These are phyloP conservation scores for Brachypteracias leptosomus DNA, from an alignment of 2,113 vertebrate species.

Conservation along the genomic window DNA sequence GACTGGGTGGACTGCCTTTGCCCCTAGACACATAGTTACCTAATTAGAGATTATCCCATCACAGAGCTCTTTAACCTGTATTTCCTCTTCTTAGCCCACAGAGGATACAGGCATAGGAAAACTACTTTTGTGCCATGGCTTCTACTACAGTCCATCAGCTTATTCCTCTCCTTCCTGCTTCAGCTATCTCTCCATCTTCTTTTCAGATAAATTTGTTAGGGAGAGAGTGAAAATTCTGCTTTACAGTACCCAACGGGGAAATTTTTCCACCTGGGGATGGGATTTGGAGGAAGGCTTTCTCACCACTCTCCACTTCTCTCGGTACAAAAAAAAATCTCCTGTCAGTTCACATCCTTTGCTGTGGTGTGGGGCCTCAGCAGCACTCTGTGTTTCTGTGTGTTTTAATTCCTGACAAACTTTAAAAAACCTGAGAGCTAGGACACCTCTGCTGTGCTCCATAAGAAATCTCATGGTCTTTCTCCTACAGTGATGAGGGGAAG, in stretches of 20 bases:
- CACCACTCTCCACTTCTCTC: background rate
- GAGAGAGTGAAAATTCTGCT: background rate
- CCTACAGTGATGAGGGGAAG: background rate
- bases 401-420: background rate
- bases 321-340: background rate
- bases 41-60: background rate
- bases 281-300: background rate
- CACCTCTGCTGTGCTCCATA: background rate
- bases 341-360: background rate
- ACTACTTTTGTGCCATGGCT: background rate
- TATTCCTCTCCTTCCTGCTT: background rate
- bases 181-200: background rate
- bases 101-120: background rate
- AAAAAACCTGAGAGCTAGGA: background rate
- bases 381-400: background rate
- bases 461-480: background rate
- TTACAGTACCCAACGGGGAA: background rate
- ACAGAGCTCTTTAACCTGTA: background rate
- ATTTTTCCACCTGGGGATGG: background rate
- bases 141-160: background rate
- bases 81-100: background rate
- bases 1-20: background rate
- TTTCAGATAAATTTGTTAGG: background rate
- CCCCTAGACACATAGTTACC: background rate
- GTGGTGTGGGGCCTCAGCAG: background rate